Conservation (phyloP, 2,797 vertebrate species). For the Erethizon dorsatum region DNA sequence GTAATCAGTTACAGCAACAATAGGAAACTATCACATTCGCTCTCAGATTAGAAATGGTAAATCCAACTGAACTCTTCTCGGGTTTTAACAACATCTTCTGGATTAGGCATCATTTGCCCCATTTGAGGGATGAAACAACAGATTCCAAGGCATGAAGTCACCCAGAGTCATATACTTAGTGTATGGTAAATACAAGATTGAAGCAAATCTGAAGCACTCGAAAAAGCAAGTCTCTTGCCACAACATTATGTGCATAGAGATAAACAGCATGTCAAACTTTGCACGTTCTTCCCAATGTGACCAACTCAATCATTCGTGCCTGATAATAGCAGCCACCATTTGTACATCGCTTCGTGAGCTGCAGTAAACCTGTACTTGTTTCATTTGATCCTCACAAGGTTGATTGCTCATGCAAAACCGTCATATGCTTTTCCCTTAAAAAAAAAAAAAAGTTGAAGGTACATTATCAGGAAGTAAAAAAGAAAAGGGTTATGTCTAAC, state of each 20-base stretch:
- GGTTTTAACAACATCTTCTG: neutral
- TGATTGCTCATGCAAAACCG: conserved; percentile 61
- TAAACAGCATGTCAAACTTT: neutral
- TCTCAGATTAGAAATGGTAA: neutral
- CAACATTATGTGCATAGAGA: neutral
- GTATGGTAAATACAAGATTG: neutral
- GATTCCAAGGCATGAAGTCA: neutral
- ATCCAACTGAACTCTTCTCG: neutral
- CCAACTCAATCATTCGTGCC: neutral
- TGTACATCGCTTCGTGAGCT: neutral
- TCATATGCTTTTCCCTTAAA: neutral
- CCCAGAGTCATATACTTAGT: neutral
- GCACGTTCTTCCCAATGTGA: neutral
- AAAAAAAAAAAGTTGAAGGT: neutral
- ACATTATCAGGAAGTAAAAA: conserved; percentile 29
- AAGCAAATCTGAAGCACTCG: neutral
- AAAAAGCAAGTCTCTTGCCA: neutral
- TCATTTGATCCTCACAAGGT: conserved; percentile 21
- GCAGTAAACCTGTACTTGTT: neutral
- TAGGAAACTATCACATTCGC: neutral
- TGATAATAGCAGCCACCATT: neutral
- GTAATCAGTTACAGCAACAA: neutral
- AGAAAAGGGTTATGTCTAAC: neutral
- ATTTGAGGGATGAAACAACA: neutral
- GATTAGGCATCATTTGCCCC: neutral